These are phyloP conservation scores for Parasteatoda lunata DNA, from an alignment of 2,888 invertebrate species.

Conservation along the genomic window DNA sequence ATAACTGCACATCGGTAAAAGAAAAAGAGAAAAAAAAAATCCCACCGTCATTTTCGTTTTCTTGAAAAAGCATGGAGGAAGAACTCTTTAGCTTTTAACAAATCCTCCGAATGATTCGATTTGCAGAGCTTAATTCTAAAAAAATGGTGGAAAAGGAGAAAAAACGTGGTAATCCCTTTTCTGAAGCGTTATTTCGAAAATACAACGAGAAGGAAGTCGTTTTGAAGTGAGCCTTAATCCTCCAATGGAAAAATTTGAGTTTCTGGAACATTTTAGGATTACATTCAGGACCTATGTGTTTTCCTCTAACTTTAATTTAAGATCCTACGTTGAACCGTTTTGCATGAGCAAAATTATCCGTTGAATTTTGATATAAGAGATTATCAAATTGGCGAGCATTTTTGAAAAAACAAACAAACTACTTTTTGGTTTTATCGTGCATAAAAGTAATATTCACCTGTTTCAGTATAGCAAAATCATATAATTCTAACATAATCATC, in stretches of 20 bases:
- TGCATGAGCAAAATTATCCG: too few relatives aligned
- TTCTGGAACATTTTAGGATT: neutral
- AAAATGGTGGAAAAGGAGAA: slow-evolving; percentile 1
- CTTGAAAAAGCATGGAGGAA: neutral
- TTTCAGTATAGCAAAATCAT: too few relatives aligned
- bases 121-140: slow-evolving; percentile 29
- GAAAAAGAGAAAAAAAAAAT: neutral
- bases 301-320: neutral
- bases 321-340: too few relatives aligned
- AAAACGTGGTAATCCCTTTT: slow-evolving; percentile 54
- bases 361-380: too few relatives aligned
- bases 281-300: neutral
- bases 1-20: too few relatives aligned
- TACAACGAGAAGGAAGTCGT: slow-evolving; percentile 22
- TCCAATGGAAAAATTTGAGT: neutral
- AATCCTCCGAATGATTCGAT: slow-evolving; percentile 63
- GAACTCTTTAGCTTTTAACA: slow-evolving; percentile 58
- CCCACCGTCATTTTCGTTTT: slow-evolving; percentile 45
- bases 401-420: too few relatives aligned
- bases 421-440: too few relatives aligned
- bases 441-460: too few relatives aligned
- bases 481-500: too few relatives aligned
- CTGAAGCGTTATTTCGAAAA: slow-evolving; percentile 35
- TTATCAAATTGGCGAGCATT: too few relatives aligned
- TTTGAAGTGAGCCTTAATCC: neutral